Base-by-base conservation (phyloP, 2,113 vertebrate genomes). In the Rhynchomys soricoides region DNA sequence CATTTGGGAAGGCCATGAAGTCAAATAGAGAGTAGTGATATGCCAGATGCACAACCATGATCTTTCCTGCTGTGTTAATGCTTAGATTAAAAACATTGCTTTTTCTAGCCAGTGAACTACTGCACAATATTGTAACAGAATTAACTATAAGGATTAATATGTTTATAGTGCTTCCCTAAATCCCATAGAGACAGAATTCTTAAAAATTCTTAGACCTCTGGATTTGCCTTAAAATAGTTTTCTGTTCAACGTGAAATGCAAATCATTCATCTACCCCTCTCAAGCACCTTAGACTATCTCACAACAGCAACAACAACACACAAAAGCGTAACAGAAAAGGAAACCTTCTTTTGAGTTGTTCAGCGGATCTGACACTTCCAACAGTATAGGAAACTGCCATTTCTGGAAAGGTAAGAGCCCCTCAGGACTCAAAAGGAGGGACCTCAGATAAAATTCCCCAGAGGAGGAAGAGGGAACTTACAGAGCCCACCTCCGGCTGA, bases 1-100 rank as follows among this genome's bases (percentile, higher is more conserved):
- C 99, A 99, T 99, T 99, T 98, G 99, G 99, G 99, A 99, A 99
- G 99, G 99, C 99, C 99, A 99, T 99, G 98, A 99, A 97, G 97
- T 98, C 98, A 98, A 99, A 99, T 99, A 99, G 98, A 99, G 99
- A 99, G 99, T 99, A 99, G 99, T 98, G 99, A 99, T 99, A 99
- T 99, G 99, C 99, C 99, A 99, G 99, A 99, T 99, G 98, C 98
- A 99, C 99, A 98, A 98, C 98, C 99, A 98, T 98, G 98, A 98
- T 98, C 99, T 98, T 99, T 98, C 98, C 98, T 98, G 97, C 98
- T 92, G 98, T 98, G 98, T 98, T 98, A 98, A 98, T 98, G 98
- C 98, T 97, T 97, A 98, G 98, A 98, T 98, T 98, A 98, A 99
- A 98, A 98, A 98, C 99, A 99, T 99, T 99, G 99, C 98, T 99